Base-by-base conservation (phyloP, 2,797 vertebrate genomes). In the Danionella dracula region DNA sequence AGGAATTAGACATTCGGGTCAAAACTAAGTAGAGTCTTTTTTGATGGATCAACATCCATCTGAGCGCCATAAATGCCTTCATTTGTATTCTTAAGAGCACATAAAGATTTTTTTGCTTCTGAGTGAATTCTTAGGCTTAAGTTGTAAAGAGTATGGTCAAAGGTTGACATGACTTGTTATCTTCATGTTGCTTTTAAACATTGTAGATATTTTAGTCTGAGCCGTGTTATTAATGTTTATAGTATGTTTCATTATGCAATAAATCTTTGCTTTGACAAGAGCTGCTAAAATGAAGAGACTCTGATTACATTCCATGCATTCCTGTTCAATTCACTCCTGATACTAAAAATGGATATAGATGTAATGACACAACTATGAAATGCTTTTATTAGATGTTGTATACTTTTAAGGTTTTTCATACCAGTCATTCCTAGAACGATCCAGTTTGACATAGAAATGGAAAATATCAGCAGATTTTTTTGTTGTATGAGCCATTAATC, bases 301-400 rank as follows among this genome's bases (percentile, higher is more conserved):
- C 40, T n/a, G n/a, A n/a, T n/a, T 63, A 35, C 66, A 45, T 61
- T 61, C 66, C 66, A 21, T 13, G 45, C 66, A 48, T 61, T 62
- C 66, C 21, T 13, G 8, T 31, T 34, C 46, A 19, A 31, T 41
- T 20, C 49, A 35, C 40, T 34, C 44, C 12, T 8, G 45, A 51
- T 12, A 15, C n/a, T 56, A 21, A 65, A 17, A 29, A 54, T 11
- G 9, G 15, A 62, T 15, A 20, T 42, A 21, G 50, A 56, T 59
- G 15, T 41, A 46, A 46, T 45, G 57, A 41, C 29, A 31, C 42
- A 45, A 42, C 16, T n/a, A n/a, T n/a, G n/a, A n/a, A n/a, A n/a
- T n/a, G n/a, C n/a, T n/a, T n/a, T n/a, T n/a, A n/a, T n/a, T n/a
- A 12, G 40, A 34, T 35, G 20, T 35, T n/a, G 3, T 49, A 44